Base-by-base conservation (phyloP, 2,888 invertebrate species). In the Abscondita cerata region DNA sequence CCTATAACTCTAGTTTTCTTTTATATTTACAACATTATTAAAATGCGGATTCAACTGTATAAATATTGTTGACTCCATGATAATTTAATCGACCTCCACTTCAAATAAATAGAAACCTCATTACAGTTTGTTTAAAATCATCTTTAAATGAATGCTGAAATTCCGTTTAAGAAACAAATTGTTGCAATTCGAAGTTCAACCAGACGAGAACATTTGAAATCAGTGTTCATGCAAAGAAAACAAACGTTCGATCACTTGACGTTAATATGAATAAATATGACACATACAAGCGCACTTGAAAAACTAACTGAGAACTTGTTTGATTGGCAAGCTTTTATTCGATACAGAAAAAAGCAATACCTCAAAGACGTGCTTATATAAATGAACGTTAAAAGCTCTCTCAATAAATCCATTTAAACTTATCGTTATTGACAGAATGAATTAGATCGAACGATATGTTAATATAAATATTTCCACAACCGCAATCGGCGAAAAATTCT, bases 241-340 rank as follows among this genome's bases (percentile, higher is more conserved):
- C 34, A 48, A 48, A 50, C 47, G n/a, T 15, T 25, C n/a, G 5
- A 47, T 11, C 44, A 46, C 53, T 38, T 38, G 56, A 56, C 56
- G 48, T 48, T 56, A 48, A 57, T 57, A 41, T 44, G 50, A 51
- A 33, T 16, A 34, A 51, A 41, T 57, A 51, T 51, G 57, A 57
- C 57, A 51, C 12, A 41, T 41, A 34, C 41, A 57, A 57, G 57
- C 41, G 41, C 40, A 57, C 57, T 57, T 34, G 33, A 25, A 6
- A 25, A 41, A 51, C 20, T 46, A 36, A 25, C 38, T 50, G 40
- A 44, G 48, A 56, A 41, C 51, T 38, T 31, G 41, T 57, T 50
- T 48, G 57, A 57, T 57, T 50, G 57, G 50, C 57, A 57, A 57
- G 50, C 53, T 57, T 16, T 11, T 18, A 18, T 44, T 44, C 18